These are phyloP conservation scores for Turdus rufiventris DNA, from an alignment of 2,113 vertebrate species.

Conservation along the genomic window DNA sequence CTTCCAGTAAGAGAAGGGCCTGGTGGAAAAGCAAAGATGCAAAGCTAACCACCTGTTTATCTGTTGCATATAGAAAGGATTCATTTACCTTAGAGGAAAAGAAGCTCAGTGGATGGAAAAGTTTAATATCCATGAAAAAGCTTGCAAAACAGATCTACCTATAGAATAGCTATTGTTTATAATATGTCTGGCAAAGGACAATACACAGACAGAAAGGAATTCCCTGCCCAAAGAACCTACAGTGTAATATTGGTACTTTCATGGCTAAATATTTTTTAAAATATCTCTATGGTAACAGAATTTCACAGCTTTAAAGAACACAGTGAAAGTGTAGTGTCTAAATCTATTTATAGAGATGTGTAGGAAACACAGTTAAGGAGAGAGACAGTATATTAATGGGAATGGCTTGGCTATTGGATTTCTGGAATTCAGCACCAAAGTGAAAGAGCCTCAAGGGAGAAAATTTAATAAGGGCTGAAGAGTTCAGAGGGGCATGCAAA, in stretches of 20 bases:
- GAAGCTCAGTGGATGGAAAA: not conserved
- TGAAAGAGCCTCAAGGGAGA: not conserved
- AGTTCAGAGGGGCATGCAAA: not conserved
- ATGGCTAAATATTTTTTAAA: conserved; percentile 2
- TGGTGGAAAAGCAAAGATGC: not conserved
- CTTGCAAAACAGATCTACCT: not conserved
- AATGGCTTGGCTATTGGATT: conserved; percentile 54
- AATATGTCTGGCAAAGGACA: not conserved
- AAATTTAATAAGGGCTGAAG: not conserved
- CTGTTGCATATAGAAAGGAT: not conserved
- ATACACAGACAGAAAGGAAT: not conserved
- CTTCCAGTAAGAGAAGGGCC: not conserved
- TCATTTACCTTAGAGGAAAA: not conserved
- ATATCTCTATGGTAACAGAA: conserved; percentile 73
- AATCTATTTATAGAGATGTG: conserved; percentile 76
- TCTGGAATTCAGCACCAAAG: conserved; percentile 11
- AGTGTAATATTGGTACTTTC: conserved; percentile 31
- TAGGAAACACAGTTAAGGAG: conserved; percentile 73
- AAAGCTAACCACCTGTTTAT: not conserved
- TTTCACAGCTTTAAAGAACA: conserved; percentile 73
- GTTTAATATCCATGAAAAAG: not conserved
- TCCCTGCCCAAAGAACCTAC: conserved; percentile 28
- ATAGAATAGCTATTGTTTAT: not conserved
- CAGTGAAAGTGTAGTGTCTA: conserved; percentile 54
- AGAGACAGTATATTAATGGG: conserved; percentile 64